Evolutionary conservation across 2,113 vertebrate species (phyloP).

Genomic region (Lathamus discolor): DNA sequence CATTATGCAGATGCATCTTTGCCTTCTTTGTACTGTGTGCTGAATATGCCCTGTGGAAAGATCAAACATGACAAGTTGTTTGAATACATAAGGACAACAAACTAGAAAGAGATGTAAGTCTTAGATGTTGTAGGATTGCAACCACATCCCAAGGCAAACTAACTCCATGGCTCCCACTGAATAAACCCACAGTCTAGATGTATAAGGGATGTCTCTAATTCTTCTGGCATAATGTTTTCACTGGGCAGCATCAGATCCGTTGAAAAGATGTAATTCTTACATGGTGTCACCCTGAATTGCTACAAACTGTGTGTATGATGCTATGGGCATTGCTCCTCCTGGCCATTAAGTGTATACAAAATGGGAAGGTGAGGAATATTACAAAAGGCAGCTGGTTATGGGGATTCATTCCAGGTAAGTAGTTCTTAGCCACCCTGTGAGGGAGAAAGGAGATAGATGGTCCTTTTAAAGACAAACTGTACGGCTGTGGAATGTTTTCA

Average conservation of each 20-base stretch:
- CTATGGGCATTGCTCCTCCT: not conserved
- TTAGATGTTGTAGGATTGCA: not conserved
- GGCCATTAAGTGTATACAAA: not conserved
- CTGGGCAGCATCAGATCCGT: not conserved
- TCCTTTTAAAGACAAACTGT: not conserved
- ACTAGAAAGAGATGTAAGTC: not conserved
- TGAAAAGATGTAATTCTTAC: not conserved
- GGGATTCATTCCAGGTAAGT: not conserved
- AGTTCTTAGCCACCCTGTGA: not conserved
- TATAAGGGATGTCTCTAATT: not conserved
- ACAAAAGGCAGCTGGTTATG: not conserved
- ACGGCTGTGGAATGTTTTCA: not conserved
- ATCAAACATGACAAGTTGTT: constrained; percentile 11
- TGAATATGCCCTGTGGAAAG: not conserved
- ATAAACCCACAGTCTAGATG: not conserved
- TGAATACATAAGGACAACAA: constrained; percentile 17
- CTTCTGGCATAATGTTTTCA: not conserved
- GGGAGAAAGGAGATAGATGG: not conserved
- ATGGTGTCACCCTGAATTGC: not conserved
- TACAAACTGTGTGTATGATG: not conserved
- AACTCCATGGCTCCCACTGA: not conserved
- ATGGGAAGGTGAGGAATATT: not conserved
- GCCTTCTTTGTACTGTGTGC: not conserved
- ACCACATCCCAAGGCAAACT: constrained; percentile 1
- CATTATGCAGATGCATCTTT: not conserved